Conservation (phyloP, 2,888 invertebrate genomes). For the Chromoteleia sp. region DNA sequence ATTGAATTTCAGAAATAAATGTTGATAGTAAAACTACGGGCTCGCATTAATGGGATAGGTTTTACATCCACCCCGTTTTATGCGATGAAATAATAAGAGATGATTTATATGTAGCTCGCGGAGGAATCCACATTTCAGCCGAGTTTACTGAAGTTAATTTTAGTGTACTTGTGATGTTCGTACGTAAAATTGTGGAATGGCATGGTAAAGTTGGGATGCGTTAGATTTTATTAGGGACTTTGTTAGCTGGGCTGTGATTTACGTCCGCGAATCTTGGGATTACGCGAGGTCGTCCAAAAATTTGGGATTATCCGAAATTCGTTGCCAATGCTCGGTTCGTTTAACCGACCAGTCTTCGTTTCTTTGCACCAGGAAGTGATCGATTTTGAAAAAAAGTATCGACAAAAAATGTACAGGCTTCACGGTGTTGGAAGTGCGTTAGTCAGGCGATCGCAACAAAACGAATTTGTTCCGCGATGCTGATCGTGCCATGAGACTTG, state of each 20-base stretch:
- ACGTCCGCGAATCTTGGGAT: slow-evolving; percentile 8
- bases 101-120: slow-evolving; percentile 24
- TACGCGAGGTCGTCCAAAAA: background rate
- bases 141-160: slow-evolving; percentile 31
- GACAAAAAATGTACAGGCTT: too few relatives aligned
- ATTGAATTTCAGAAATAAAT: slow-evolving; percentile 56
- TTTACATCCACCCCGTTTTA: slow-evolving; percentile 23
- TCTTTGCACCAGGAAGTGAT: too few relatives aligned
- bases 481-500: slow-evolving; percentile 40
- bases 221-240: slow-evolving; percentile 38
- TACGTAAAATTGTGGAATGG: slow-evolving; percentile 25
- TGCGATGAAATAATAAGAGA: slow-evolving; percentile 24
- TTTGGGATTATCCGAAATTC: background rate
- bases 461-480: background rate
- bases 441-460: too few relatives aligned
- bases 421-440: too few relatives aligned
- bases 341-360: too few relatives aligned
- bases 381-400: too few relatives aligned
- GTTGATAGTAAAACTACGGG: slow-evolving; percentile 33
- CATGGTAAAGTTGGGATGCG: slow-evolving; percentile 17
- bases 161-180: slow-evolving; percentile 33
- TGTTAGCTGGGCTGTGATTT: slow-evolving; percentile 27
- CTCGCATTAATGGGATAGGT: slow-evolving; percentile 16
- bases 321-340: too few relatives aligned
- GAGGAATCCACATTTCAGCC: slow-evolving; percentile 10